Evolutionary conservation across 1,140 invertebrate species (phyloP).

Genomic region (Asbolus verrucosus): DNA sequence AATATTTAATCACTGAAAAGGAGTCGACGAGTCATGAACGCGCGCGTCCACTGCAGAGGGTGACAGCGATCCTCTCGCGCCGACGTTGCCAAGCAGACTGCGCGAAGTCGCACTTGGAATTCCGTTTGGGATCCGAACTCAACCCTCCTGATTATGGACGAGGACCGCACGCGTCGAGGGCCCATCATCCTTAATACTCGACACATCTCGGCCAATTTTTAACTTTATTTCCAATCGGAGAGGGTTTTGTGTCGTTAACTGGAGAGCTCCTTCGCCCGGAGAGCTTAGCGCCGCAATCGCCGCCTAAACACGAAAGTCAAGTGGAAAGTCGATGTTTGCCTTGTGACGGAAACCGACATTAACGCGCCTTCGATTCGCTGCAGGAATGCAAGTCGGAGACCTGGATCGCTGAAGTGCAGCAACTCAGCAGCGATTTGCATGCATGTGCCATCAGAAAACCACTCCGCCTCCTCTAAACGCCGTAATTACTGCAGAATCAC

Average conservation of each 20-base stretch:
- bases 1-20: constrained; percentile 12
- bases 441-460: too few relatives aligned
- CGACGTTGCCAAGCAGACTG: constrained; percentile 17
- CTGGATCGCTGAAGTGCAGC: too few relatives aligned
- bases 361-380: too few relatives aligned
- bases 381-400: too few relatives aligned
- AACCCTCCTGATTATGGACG: constrained; percentile 31
- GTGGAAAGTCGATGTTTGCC: too few relatives aligned
- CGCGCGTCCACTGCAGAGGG: neutral
- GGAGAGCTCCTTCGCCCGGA: constrained; percentile 11
- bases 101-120: constrained; percentile 23
- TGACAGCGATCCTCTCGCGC: neutral
- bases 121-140: constrained; percentile 28
- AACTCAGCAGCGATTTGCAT: too few relatives aligned
- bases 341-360: too few relatives aligned
- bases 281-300: neutral
- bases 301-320: too few relatives aligned
- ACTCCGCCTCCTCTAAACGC: too few relatives aligned
- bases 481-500: too few relatives aligned
- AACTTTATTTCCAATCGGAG: constrained; percentile 25
- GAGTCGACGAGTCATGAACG: neutral
- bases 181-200: constrained; percentile 23
- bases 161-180: constrained; percentile 28
- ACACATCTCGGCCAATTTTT: constrained; percentile 24
- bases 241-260: neutral